These are phyloP conservation scores for Elephas maximus DNA, from an alignment of 2,113 vertebrate genomes.

Conservation along the genomic window DNA sequence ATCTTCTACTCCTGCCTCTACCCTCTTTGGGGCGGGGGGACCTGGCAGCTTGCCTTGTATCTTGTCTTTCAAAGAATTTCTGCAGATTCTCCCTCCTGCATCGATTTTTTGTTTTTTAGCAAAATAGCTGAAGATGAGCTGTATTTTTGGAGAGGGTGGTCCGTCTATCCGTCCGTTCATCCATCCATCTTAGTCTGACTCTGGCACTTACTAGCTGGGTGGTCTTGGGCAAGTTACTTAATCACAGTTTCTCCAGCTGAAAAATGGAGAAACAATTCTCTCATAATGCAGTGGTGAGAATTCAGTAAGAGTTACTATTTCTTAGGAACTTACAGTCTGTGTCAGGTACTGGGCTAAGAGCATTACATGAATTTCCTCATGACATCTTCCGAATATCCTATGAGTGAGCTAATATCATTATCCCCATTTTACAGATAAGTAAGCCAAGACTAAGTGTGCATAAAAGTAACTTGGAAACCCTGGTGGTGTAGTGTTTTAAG, in stretches of 20 bases:
- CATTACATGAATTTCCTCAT: not conserved
- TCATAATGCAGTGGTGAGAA: not conserved
- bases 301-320: not conserved
- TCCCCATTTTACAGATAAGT: not conserved
- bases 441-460: not conserved
- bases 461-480: not conserved
- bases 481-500: too few species aligned
- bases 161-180: not conserved
- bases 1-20: too few species aligned
- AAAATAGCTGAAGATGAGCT: not conserved
- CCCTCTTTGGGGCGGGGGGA: too few species aligned
- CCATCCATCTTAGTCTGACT: not conserved
- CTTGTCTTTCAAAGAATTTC: slow-evolving; percentile 26
- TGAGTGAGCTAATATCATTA: not conserved
- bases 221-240: not conserved
- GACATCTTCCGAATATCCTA: not conserved
- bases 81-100: not conserved
- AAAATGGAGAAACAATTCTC: slow-evolving; percentile 27
- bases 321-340: not conserved
- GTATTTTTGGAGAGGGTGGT: not conserved
- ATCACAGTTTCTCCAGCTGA: not conserved
- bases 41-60: not conserved
- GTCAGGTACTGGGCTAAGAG: not conserved
- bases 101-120: not conserved
- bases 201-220: not conserved